Evolutionary conservation across 2,888 invertebrate genomes (phyloP).

Genomic region (Sicus ferrugineus): DNA sequence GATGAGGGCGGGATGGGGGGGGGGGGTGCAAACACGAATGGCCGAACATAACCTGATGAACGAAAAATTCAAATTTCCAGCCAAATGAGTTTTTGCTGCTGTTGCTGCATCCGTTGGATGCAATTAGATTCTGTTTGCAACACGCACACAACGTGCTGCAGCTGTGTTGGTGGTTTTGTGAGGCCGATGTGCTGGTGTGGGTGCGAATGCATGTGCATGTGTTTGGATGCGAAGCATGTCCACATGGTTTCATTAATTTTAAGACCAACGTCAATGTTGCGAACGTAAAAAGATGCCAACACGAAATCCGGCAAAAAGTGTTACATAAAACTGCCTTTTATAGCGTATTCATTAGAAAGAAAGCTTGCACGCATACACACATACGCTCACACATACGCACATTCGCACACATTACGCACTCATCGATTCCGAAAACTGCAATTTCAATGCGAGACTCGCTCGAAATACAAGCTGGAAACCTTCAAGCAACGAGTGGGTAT

Average conservation of each 20-base stretch:
- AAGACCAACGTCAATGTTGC: neutral
- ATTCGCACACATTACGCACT: neutral
- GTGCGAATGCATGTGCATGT: neutral
- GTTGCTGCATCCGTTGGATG: conserved; percentile 36
- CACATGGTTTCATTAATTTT: conserved; percentile 23
- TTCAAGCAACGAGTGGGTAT: neutral
- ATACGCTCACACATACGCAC: neutral
- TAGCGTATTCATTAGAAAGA: conserved; percentile 14
- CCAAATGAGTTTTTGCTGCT: conserved; percentile 42
- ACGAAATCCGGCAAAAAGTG: neutral
- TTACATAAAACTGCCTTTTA: conserved; percentile 5
- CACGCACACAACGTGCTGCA: neutral
- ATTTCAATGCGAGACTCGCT: neutral
- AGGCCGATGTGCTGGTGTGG: neutral
- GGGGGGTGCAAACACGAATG: neutral
- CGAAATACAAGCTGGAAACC: neutral
- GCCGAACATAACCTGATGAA: conserved; percentile 33
- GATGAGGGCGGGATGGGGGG: neutral
- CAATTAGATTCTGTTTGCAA: conserved; percentile 38
- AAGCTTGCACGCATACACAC: neutral
- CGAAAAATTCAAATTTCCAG: conserved; percentile 43
- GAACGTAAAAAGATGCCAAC: neutral
- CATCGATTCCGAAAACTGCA: conserved; percentile 7
- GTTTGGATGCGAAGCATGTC: neutral
- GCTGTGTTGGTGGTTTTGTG: neutral